These are phyloP conservation scores for Premnoplex brunnescens DNA, from an alignment of 2,797 vertebrate species.

Conservation along the genomic window DNA sequence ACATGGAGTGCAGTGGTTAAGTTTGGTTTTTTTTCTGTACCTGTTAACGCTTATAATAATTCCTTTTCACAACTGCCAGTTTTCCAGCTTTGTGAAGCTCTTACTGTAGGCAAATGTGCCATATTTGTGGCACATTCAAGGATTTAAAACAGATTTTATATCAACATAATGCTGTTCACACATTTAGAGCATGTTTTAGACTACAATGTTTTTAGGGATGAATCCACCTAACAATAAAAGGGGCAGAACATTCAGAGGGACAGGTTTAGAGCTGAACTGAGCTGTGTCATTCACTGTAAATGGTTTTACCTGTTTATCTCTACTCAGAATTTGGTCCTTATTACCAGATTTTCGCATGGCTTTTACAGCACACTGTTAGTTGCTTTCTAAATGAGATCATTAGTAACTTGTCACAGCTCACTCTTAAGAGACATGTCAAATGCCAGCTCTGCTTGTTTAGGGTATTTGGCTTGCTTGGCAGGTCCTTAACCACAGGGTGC, in stretches of 20 bases:
- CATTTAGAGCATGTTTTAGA: neutral
- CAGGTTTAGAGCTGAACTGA: neutral
- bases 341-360: neutral
- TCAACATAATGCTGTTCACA: neutral
- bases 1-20: neutral
- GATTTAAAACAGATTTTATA: neutral
- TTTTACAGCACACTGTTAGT: neutral
- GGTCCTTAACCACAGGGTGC: neutral
- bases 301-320: neutral
- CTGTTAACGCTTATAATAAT: conserved; percentile 20
- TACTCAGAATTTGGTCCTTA: neutral
- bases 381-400: conserved; percentile 5
- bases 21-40: neutral
- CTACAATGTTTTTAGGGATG: neutral
- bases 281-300: neutral
- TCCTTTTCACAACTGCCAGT: conserved; percentile 33
- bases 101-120: conserved; percentile 25
- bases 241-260: neutral
- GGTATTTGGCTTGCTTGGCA: conserved; percentile 11
- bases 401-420: conserved; percentile 15
- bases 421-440: neutral
- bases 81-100: conserved; percentile 22
- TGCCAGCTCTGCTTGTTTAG: neutral
- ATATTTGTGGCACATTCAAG: neutral
- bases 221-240: neutral